Evolutionary conservation across 2,888 invertebrate genomes (phyloP).

Genomic region (Ceraclea dissimilis): DNA sequence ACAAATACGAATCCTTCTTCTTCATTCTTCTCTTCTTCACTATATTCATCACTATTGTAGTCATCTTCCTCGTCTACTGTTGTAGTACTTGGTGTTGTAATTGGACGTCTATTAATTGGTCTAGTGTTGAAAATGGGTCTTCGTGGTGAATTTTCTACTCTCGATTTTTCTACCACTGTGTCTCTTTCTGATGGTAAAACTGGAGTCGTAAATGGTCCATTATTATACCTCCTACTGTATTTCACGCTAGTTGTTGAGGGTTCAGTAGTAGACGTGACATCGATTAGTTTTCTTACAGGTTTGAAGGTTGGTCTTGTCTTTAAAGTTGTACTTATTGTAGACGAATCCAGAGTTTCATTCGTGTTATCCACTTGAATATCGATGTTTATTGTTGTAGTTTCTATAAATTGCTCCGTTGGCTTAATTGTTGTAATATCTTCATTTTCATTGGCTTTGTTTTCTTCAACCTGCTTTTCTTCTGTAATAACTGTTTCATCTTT

Average conservation of each 20-base stretch:
- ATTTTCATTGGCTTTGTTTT: not conserved
- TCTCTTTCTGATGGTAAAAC: constrained; percentile 38
- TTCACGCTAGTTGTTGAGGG: constrained; percentile 36
- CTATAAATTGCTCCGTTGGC: not conserved
- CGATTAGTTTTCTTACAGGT: constrained; percentile 38
- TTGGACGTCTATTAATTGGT: constrained; percentile 39
- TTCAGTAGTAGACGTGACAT: constrained; percentile 38
- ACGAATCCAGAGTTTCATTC: constrained; percentile 26
- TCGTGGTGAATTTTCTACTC: constrained; percentile 30
- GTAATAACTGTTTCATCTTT: constrained; percentile 9
- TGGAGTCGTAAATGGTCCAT: constrained; percentile 44
- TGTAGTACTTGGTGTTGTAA: constrained; percentile 41
- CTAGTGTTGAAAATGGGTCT: constrained; percentile 36
- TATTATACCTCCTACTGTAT: constrained; percentile 46
- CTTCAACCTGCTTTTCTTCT: constrained; percentile 26
- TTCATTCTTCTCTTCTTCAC: constrained; percentile 33
- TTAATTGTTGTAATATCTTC: not conserved
- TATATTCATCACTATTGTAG: constrained; percentile 34
- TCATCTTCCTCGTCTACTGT: constrained; percentile 31
- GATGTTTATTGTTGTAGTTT: not conserved
- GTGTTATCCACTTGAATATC: not conserved
- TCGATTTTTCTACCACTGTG: constrained; percentile 27
- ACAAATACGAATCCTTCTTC: constrained; percentile 41
- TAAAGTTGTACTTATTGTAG: constrained; percentile 23
- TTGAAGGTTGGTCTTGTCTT: constrained; percentile 36